Conservation (phyloP, 23 tunicate genomes). For the Clavelina lepadiformis region DNA sequence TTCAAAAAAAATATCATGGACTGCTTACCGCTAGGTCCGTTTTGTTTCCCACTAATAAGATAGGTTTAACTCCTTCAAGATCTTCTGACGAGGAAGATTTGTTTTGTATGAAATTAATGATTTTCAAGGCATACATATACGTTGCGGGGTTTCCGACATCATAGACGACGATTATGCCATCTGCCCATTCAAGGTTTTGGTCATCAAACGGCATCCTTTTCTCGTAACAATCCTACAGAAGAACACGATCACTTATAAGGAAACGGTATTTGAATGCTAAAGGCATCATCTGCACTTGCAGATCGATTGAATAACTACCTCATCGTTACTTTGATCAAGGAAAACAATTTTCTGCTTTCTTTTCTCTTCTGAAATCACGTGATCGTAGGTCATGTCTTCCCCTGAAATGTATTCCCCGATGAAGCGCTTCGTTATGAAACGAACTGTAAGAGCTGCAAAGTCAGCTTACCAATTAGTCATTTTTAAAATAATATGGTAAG, state of each 20-base stretch:
- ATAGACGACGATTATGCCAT: conserved; percentile 35
- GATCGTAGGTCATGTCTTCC: conserved; percentile 22
- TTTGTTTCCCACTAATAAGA: conserved; percentile 32
- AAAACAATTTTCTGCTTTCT: conserved; percentile 11
- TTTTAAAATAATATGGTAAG: neutral
- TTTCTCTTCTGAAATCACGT: conserved; percentile 11
- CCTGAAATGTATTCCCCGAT: conserved; percentile 51
- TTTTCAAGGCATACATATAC: conserved; percentile 13
- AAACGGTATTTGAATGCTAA: too few relatives aligned
- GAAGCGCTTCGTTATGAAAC: conserved; percentile 31
- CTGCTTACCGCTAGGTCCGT: conserved; percentile 40
- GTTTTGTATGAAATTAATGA: conserved; percentile 2
- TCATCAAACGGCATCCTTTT: too few relatives aligned
- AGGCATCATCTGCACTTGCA: too few relatives aligned
- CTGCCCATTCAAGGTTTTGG: conserved; percentile 35
- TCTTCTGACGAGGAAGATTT: neutral
- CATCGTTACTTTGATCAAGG: conserved; percentile 26
- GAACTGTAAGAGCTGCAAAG: conserved; percentile 29
- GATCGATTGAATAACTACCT: conserved; percentile 20
- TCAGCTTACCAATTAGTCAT: neutral
- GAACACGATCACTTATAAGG: too few relatives aligned
- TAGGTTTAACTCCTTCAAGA: conserved; percentile 2
- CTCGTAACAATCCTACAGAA: too few relatives aligned
- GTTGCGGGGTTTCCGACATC: conserved; percentile 29
- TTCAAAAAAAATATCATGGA: too few relatives aligned